Percentiles rank a stretch among this genome's conserved stretches.
phyloP scores from a whole-genome alignment of 1,140 invertebrate species.

The Arctopsyche grandis region DNA sequence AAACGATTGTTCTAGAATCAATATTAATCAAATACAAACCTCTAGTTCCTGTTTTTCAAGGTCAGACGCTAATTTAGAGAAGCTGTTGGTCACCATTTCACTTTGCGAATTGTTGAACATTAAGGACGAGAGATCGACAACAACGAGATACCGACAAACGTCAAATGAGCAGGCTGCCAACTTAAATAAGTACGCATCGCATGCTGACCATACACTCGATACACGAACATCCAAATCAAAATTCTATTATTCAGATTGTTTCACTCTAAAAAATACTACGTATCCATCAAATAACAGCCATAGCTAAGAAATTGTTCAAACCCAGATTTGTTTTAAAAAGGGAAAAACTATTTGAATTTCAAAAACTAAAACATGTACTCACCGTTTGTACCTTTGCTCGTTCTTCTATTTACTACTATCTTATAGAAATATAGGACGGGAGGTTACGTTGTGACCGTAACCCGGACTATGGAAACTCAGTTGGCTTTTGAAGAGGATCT shows the following conservation, averaged over 20 bases:
- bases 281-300: too few relatives aligned
- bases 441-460: too few relatives aligned
- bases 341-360: too few relatives aligned
- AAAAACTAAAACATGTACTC: too few relatives aligned
- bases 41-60: constrained; percentile 71
- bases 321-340: too few relatives aligned
- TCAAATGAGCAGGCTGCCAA: background rate
- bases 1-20: background rate
- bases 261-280: too few relatives aligned
- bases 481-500: too few relatives aligned
- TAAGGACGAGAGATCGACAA: background rate
- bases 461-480: too few relatives aligned
- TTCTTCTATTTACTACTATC: too few relatives aligned
- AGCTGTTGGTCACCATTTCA: constrained; percentile 42
- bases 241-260: background rate
- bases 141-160: constrained; percentile 7
- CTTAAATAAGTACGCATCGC: background rate
- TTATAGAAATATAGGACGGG: too few relatives aligned
- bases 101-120: constrained; percentile 38
- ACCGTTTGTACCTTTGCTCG: too few relatives aligned
- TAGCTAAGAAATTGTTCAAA: too few relatives aligned
- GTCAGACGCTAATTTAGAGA: constrained; percentile 62
- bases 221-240: background rate
- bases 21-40: constrained; percentile 57
- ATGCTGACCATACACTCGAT: background rate